A percentile compares a stretch with the other conserved stretches of the same genome.
These are phyloP conservation scores for Dolichomitus sp. DNA, from an alignment of 2,888 invertebrate genomes.

Conservation along the genomic window DNA sequence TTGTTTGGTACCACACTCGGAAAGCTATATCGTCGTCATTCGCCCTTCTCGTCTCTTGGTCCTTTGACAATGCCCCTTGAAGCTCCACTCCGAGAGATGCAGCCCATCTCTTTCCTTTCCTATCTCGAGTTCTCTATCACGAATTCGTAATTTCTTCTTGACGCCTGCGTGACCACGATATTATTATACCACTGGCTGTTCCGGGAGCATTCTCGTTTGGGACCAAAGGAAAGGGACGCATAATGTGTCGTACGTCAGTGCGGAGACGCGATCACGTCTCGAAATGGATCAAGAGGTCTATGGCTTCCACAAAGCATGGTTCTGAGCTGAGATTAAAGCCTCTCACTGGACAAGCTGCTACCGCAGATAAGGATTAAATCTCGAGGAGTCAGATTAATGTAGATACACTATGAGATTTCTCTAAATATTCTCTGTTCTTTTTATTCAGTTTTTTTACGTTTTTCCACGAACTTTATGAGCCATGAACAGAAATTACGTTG, in stretches of 20 bases:
- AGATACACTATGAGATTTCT: conserved; percentile 46
- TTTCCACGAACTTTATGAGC: too few relatives aligned
- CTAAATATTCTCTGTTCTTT: background rate
- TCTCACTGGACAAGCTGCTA: conserved; percentile 34
- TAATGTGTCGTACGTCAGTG: conserved; percentile 29
- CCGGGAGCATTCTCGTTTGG: background rate
- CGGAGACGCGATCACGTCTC: background rate
- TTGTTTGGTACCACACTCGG: conserved; percentile 47
- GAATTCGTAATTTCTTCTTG: conserved; percentile 61
- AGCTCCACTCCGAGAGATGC: conserved; percentile 8
- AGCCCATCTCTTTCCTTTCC: background rate
- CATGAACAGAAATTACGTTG: too few relatives aligned
- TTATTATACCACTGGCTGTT: conserved; percentile 18
- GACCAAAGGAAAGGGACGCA: background rate
- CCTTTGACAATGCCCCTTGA: conserved; percentile 31
- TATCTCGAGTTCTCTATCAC: conserved; percentile 67
- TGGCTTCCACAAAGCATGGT: background rate
- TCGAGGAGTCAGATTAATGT: conserved; percentile 29
- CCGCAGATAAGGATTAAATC: conserved; percentile 67
- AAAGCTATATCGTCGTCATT: conserved; percentile 27
- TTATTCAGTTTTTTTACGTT: too few relatives aligned
- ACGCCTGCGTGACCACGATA: conserved; percentile 23
- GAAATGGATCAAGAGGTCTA: conserved; percentile 2
- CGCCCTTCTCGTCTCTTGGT: conserved; percentile 12
- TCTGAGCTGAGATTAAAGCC: conserved; percentile 33